These are phyloP conservation scores for Falco punctatus DNA, from an alignment of 2,113 vertebrate species.

Conservation along the genomic window DNA sequence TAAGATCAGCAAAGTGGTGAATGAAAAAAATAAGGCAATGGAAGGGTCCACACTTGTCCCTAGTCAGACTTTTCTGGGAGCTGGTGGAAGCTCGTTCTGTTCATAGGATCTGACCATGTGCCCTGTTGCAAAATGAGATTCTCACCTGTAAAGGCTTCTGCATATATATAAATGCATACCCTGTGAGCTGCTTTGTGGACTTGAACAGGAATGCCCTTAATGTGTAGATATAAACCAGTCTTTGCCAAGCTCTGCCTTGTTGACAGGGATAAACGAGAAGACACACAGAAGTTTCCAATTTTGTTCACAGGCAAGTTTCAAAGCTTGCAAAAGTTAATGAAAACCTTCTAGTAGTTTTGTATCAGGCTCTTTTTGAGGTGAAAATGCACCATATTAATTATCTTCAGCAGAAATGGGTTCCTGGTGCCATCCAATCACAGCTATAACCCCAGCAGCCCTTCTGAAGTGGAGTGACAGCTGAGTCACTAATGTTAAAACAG, in stretches of 20 bases:
- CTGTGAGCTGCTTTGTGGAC: neutral
- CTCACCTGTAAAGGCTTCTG: neutral
- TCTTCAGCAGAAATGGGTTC: constrained; percentile 55
- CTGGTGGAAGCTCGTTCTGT: neutral
- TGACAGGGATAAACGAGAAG: neutral
- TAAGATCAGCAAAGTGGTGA: neutral
- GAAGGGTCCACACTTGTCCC: neutral
- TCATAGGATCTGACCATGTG: fast-evolving
- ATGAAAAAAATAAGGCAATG: neutral
- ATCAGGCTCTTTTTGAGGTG: neutral
- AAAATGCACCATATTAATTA: constrained; percentile 10
- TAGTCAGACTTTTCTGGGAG: neutral
- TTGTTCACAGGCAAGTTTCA: neutral
- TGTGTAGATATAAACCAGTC: neutral
- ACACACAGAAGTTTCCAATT: neutral
- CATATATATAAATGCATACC: neutral
- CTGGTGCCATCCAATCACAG: constrained; percentile 21
- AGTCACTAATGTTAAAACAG: constrained; percentile 44
- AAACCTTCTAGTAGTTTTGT: neutral
- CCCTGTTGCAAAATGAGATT: neutral
- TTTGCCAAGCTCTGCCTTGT: neutral
- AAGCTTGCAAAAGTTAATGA: neutral
- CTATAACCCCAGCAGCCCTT: constrained; percentile 16
- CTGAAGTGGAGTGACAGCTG: neutral
- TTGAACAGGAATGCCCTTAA: neutral